Percentiles rank a stretch among this genome's conserved stretches.
Conservation (phyloP, 2,113 vertebrate genomes). For the Edolisoma coerulescens region DNA sequence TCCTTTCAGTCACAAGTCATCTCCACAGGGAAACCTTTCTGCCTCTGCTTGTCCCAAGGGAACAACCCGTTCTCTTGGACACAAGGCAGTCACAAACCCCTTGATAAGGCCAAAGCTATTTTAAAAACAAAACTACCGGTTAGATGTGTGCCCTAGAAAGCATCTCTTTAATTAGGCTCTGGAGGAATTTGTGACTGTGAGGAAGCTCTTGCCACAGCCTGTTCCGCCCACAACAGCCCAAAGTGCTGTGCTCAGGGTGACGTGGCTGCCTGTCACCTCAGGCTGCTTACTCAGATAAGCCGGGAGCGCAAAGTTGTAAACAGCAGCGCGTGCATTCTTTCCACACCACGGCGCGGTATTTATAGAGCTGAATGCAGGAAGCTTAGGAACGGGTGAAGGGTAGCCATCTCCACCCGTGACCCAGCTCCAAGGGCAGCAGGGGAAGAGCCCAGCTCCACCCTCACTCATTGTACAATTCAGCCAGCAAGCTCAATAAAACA, state of each 20-base stretch:
- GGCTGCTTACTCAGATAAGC: conserved; percentile 48
- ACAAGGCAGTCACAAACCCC: not conserved
- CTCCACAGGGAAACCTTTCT: not conserved
- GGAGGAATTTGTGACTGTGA: not conserved
- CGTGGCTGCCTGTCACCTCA: conserved; percentile 15
- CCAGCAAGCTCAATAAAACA: conserved; percentile 69
- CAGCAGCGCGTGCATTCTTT: not conserved
- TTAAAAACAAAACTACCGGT: not conserved
- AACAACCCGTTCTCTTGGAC: not conserved
- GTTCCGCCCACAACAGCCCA: not conserved
- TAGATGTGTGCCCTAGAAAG: conserved; percentile 18
- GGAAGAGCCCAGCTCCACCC: not conserved
- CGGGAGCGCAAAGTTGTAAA: not conserved
- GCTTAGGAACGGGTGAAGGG: not conserved
- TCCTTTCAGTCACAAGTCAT: not conserved
- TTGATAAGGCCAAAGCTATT: not conserved
- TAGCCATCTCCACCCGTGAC: not conserved
- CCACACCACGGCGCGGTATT: not conserved
- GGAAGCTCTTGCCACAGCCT: not conserved
- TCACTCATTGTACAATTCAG: not conserved
- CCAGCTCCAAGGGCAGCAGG: not conserved
- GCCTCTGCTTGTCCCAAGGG: not conserved
- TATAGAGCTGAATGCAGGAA: not conserved
- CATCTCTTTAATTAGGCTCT: not conserved
- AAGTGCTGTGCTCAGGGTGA: conserved; percentile 39